Base-by-base conservation (phyloP, 2,113 vertebrate species). In the Asarcornis scutulata region DNA sequence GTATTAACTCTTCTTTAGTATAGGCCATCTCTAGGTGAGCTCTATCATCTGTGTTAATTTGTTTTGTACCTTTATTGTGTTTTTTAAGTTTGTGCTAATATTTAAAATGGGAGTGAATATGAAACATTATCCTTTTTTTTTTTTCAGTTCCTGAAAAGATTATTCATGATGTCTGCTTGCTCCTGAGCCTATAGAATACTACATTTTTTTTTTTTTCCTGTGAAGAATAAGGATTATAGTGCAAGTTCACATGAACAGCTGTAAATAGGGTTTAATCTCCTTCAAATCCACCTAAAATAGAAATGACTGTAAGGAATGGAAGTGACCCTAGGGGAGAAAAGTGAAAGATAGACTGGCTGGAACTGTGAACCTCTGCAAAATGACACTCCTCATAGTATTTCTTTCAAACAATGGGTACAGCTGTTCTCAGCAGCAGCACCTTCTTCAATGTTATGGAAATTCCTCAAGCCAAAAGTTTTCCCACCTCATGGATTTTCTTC, bases 71-170 rank as follows among this genome's bases (percentile, higher is more conserved):
- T 90, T 13, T 52, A 52, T 34, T 38, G 25, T 63, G 23, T 38
- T 91, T 66, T 44, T 79, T 13, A 50, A 88, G 55, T 89, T 81
- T 85, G 69, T 95, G 89, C 69, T 84, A 93, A 89, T 94, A 92
- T 60, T 96, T 96, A 91, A 96, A 85, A 68, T 52, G 77, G 58
- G 48, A 88, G 86, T 81, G 66, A 93, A 94, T 88, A 94, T 68
- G 86, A 56, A 69, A 84, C 72, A 62, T 84, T 25, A 5, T 69
- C 55, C 85, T 69, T 89, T 97, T 94, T 89, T 89, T 92, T 89
- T 97, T 94, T 89, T 92, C 88, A 52, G 72, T 78, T 88, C 71
- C 17, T 21, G 80, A 23, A 13, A 84, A 36, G 55, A 44, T 27
- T 86, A 3, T 91, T 92, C 31, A 78, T 56, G 82, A 75, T 79